Evolutionary conservation across 23 tunicate species (phyloP).

Genomic region (Styela plicata): DNA sequence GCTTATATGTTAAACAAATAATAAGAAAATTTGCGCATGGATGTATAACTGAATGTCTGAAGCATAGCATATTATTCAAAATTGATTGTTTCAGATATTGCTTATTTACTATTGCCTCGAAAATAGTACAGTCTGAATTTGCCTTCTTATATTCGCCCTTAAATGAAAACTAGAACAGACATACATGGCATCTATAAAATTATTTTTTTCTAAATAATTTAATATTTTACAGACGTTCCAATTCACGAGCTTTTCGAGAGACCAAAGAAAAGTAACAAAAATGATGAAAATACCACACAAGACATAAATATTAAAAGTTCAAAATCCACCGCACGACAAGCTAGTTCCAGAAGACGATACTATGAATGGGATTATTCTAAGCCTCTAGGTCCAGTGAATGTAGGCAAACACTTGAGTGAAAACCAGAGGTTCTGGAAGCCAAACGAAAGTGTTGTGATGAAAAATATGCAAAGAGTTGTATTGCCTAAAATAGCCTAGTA

Average conservation of each 20-base stretch:
- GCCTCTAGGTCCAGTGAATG: slow-evolving; percentile 37
- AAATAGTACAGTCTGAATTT: too few relatives aligned
- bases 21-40: too few relatives aligned
- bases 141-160: too few relatives aligned
- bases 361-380: slow-evolving; percentile 67
- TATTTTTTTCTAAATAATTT: too few relatives aligned
- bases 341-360: background rate
- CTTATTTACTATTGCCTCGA: too few relatives aligned
- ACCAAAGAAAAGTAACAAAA: background rate
- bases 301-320: background rate
- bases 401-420: slow-evolving; percentile 44
- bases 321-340: background rate
- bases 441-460: slow-evolving; percentile 23
- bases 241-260: background rate
- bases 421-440: slow-evolving; percentile 68
- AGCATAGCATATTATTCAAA: too few relatives aligned
- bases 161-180: too few relatives aligned
- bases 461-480: slow-evolving; percentile 30
- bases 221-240: background rate
- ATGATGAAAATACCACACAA: too few relatives aligned
- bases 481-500: background rate
- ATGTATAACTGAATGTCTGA: too few relatives aligned
- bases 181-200: too few relatives aligned
- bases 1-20: too few relatives aligned
- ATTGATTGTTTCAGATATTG: too few relatives aligned